Evolutionary conservation across 2,113 vertebrate species (phyloP), one percentile per base, ranked within the genome.

Genomic region (Papio anubis): DNA sequence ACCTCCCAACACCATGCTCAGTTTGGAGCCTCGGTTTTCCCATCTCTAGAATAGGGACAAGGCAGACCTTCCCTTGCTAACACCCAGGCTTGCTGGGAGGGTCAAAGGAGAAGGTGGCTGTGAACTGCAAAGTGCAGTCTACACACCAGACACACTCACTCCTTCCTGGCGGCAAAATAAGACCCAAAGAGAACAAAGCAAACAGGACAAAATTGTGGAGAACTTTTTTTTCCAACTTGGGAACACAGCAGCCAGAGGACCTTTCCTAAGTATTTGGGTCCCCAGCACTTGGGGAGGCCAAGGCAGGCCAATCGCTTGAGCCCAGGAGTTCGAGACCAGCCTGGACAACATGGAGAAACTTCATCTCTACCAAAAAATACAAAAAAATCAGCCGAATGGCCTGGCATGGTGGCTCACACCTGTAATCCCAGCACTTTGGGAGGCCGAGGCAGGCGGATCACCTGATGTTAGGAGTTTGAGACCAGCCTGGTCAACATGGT

Each of bases 1-100:
- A 38, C n/a, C 38, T 35, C 80, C 25, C 0, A 1, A 27, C 38
- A 7, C 35, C 64, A 0, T 0, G 20, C 32, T 40, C 79, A 5
- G 64, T 85, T 35, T 79, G 40, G 78, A 48, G 59, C 50, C 88
- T 88, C 72, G 1, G 84, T 85, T 27, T 80, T 16, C 61, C 32
- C 75, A 43, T 52, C 52, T 52, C 72, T 25, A 50, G 43, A 23
- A 50, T 3, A 25, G 68, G 38, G 23, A 12, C 6, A 6, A 0
- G 9, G 38, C 45, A 50, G 43, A 25, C 89, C 27, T 16, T 66
- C 32, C 66, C 30, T 9, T 64, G 27, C 61, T 64, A 25, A 76
- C 17, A 27, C 17, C 57, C 20, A 5, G 81, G 38, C 43, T 32
- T 3, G 40, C 75, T 3, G 21, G 4, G 66, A 68, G 61, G 32